A percentile compares a stretch with the other conserved stretches of the same genome.
phyloP scores from a whole-genome alignment of 2,888 invertebrate genomes.

The Drosophila quinaria region DNA sequence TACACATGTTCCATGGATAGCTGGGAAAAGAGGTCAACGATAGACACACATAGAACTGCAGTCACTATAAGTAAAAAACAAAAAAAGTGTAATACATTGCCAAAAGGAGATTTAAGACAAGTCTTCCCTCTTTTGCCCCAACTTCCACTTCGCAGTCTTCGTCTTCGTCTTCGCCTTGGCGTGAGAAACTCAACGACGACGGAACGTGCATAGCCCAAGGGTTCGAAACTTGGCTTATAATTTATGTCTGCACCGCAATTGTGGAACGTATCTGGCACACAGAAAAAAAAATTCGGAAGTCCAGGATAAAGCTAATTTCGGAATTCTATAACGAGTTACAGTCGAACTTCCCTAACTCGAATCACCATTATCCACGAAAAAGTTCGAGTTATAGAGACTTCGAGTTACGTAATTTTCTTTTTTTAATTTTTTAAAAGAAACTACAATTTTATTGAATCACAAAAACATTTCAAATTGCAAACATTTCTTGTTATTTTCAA shows the following conservation, averaged over 20 bases:
- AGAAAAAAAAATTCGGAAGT: too few relatives aligned
- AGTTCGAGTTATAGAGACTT: too few relatives aligned
- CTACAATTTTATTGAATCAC: too few relatives aligned
- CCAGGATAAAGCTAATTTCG: too few relatives aligned
- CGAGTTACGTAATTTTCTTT: too few relatives aligned
- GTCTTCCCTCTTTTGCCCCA: conserved; percentile 7
- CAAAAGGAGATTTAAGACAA: conserved; percentile 50
- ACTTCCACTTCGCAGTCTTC: not conserved
- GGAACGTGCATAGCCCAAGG: conserved; percentile 78
- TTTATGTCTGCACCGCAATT: conserved; percentile 67
- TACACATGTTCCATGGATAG: conserved; percentile 45
- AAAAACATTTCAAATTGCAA: too few relatives aligned
- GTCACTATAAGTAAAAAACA: conserved; percentile 19
- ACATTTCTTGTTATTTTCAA: too few relatives aligned
- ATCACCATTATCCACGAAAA: too few relatives aligned
- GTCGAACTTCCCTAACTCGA: too few relatives aligned
- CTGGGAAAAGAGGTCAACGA: conserved; percentile 72
- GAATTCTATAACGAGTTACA: too few relatives aligned
- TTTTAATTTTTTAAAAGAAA: too few relatives aligned
- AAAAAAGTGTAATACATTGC: conserved; percentile 44
- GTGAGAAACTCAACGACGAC: conserved; percentile 73
- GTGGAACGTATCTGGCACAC: conserved; percentile 24
- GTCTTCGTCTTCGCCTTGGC: conserved; percentile 41
- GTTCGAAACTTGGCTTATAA: conserved; percentile 65
- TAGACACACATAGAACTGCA: conserved; percentile 52